Conservation (phyloP, 2,888 invertebrate species). For the Craniophora ligustri region DNA sequence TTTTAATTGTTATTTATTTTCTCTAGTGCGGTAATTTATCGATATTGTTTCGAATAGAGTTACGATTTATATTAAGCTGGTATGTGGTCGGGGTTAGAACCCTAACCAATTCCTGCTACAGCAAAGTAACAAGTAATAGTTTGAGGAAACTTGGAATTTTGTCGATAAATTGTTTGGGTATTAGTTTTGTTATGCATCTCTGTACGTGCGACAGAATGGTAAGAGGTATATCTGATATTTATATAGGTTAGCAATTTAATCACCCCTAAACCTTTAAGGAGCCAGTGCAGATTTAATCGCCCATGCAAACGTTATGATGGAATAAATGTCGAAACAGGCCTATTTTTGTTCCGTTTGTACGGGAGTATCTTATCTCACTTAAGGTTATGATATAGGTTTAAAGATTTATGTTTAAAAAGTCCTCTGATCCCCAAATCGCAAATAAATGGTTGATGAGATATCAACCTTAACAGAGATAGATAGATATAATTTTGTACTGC, state of each 20-base stretch:
- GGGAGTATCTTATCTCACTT: no score
- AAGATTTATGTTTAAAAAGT: no score
- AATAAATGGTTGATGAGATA: no score
- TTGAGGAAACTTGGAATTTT: slow-evolving; percentile 22
- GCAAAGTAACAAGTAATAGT: slow-evolving; percentile 39
- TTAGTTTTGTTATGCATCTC: slow-evolving; percentile 26
- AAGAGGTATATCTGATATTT: slow-evolving; percentile 6
- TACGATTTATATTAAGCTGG: slow-evolving; percentile 70
- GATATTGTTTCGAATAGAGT: slow-evolving; percentile 66
- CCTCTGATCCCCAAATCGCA: no score
- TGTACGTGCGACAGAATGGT: slow-evolving; percentile 9
- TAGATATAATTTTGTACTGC: no score
- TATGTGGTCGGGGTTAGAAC: slow-evolving; percentile 50
- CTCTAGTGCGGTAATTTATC: slow-evolving; percentile 68
- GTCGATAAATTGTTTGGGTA: slow-evolving; percentile 29
- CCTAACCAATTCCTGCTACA: slow-evolving; percentile 59
- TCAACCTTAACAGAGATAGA: no score
- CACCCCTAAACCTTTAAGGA: no score
- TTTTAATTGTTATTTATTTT: slow-evolving; percentile 65
- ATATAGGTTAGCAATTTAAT: neutral
- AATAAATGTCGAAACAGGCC: no score
- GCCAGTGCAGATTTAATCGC: no score
- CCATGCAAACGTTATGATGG: no score
- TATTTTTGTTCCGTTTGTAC: no score
- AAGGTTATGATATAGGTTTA: no score